These are phyloP conservation scores for Girardia tigrina DNA, from an alignment of 2,888 invertebrate genomes.

Conservation along the genomic window DNA sequence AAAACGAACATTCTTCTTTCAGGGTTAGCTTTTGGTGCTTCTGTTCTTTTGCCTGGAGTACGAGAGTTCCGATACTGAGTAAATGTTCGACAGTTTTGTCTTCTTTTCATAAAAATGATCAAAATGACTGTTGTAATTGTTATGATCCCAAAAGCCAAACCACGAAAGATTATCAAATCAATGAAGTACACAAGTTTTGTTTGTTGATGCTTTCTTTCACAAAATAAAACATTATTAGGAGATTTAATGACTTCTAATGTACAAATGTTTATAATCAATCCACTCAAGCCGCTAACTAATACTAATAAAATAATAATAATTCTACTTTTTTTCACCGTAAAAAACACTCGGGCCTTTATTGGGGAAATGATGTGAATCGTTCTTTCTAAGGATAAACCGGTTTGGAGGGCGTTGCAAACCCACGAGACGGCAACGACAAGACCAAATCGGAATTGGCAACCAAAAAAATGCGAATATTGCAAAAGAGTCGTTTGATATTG, in stretches of 20 bases:
- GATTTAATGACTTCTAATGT: background rate
- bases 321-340: background rate
- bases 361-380: background rate
- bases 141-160: background rate
- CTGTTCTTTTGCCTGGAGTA: background rate
- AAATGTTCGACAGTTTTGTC: background rate
- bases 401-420: conserved; percentile 21
- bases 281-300: background rate
- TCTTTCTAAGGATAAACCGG: conserved; percentile 6
- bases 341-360: conserved; percentile 6
- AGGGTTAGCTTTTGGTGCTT: background rate
- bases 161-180: background rate
- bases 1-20: conserved; percentile 16
- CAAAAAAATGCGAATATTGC: background rate
- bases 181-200: conserved; percentile 9
- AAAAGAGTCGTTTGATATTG: background rate
- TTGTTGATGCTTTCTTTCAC: background rate
- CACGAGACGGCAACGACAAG: conserved; percentile 10
- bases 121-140: background rate
- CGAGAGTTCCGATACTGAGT: background rate
- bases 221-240: background rate
- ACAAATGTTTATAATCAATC: background rate
- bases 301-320: background rate
- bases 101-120: background rate
- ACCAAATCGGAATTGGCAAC: conserved; percentile 1